A percentile compares a stretch with the other conserved stretches of the same genome.
These are phyloP conservation scores for Botia kubotai DNA, from an alignment of 2,797 vertebrate genomes.

Conservation along the genomic window DNA sequence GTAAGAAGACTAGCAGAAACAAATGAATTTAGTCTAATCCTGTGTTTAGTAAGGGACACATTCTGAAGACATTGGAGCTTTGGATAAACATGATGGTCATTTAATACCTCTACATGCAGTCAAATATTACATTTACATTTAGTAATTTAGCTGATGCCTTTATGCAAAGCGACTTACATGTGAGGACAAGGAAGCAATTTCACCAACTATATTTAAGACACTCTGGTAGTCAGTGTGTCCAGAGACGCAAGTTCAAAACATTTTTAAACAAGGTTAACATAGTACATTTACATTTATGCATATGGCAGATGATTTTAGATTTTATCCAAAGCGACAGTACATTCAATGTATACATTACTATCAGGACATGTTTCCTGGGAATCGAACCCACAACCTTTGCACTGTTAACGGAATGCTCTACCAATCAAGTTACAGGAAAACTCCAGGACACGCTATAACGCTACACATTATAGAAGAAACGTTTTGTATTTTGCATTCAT, in stretches of 20 bases:
- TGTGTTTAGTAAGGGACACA: slow-evolving; percentile 16
- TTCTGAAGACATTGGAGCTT: slow-evolving; percentile 5
- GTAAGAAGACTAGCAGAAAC: slow-evolving; percentile 8
- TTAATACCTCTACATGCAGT: slow-evolving; percentile 10
- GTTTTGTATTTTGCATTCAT: not conserved
- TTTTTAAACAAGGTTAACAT: not conserved
- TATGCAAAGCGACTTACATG: too few species aligned
- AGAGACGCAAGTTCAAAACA: not conserved
- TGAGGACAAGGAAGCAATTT: too few species aligned
- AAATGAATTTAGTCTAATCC: slow-evolving; percentile 22
- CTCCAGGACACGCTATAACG: too few species aligned
- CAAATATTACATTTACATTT: not conserved
- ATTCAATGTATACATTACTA: too few species aligned
- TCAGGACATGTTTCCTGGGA: too few species aligned
- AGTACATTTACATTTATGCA: not conserved
- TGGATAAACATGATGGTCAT: slow-evolving; percentile 3
- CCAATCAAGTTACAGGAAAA: too few species aligned
- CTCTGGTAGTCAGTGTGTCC: not conserved
- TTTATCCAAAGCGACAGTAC: too few species aligned
- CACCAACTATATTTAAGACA: not conserved
- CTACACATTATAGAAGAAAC: too few species aligned
- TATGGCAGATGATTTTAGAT: too few species aligned
- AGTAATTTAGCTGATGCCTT: too few species aligned
- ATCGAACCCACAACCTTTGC: too few species aligned
- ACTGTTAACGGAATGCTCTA: too few species aligned